Percentiles rank a stretch among this genome's conserved stretches.
Conservation (phyloP, 2,113 vertebrate genomes). For the Charadrius vociferus region DNA sequence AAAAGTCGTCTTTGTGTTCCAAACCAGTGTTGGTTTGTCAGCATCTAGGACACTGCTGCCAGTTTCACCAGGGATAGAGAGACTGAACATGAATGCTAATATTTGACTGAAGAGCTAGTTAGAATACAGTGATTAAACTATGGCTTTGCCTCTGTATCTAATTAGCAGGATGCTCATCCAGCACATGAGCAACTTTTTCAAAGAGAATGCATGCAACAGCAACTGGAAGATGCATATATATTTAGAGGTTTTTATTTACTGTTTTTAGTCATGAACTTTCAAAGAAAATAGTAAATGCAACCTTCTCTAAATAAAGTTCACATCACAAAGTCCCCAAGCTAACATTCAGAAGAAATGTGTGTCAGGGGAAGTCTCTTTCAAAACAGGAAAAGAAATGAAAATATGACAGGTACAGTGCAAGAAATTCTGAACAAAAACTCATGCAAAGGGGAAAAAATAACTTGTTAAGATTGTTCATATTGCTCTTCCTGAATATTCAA, state of each 20-base stretch:
- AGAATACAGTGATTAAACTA: neutral
- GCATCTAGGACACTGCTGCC: neutral
- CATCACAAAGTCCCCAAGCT: neutral
- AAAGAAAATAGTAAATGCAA: neutral
- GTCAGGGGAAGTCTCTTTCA: neutral
- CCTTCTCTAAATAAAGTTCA: neutral
- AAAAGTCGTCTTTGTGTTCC: neutral
- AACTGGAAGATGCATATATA: neutral
- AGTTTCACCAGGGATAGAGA: neutral
- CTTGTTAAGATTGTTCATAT: neutral
- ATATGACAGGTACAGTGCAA: accelerated
- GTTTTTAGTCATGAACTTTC: neutral
- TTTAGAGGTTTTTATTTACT: neutral
- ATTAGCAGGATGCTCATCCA: neutral
- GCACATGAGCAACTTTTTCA: neutral
- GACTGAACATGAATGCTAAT: neutral
- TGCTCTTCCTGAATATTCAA: neutral
- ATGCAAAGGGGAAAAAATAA: neutral
- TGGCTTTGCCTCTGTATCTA: neutral
- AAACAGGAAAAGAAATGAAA: neutral
- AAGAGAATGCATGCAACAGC: neutral
- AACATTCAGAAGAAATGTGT: neutral
- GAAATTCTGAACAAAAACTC: neutral
- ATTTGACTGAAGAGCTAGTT: neutral
- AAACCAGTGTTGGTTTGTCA: neutral